A percentile compares a stretch with the other conserved stretches of the same genome.
These are phyloP conservation scores for Conops quadrifasciatus DNA, from an alignment of 2,888 invertebrate species.

Conservation along the genomic window DNA sequence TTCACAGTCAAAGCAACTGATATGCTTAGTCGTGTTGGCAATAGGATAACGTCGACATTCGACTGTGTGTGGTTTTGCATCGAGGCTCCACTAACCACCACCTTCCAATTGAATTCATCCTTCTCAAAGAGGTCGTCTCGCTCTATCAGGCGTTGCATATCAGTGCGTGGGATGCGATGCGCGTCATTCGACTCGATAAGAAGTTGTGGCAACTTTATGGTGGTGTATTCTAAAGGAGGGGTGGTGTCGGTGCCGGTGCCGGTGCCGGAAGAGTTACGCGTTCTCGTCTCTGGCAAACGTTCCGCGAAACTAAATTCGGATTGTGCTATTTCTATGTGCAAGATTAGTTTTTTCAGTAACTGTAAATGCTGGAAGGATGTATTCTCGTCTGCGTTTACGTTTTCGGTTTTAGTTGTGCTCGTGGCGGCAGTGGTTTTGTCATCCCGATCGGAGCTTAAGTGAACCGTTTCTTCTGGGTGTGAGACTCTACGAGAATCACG, in stretches of 20 bases:
- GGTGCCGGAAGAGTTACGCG: conserved; percentile 26
- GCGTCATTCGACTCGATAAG: conserved; percentile 52
- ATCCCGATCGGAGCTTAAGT: conserved; percentile 63
- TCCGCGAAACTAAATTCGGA: conserved; percentile 49
- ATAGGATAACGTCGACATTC: conserved; percentile 57
- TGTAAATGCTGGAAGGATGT: neutral
- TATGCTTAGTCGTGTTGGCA: conserved; percentile 57
- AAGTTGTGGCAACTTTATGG: conserved; percentile 51
- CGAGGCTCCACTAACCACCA: conserved; percentile 50
- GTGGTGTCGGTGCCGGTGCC: neutral
- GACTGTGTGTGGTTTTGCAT: conserved; percentile 44
- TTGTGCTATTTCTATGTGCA: conserved; percentile 52
- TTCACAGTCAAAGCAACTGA: conserved; percentile 57
- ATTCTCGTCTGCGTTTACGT: conserved; percentile 3
- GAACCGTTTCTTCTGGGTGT: conserved; percentile 62
- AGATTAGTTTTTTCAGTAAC: neutral
- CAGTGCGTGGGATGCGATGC: conserved; percentile 53
- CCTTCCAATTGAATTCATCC: conserved; percentile 56
- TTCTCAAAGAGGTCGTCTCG: conserved; percentile 33
- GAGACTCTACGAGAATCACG: conserved; percentile 51
- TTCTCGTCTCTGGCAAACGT: conserved; percentile 37
- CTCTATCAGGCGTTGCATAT: conserved; percentile 48
- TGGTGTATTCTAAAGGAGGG: conserved; percentile 45
- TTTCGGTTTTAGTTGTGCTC: conserved; percentile 18
- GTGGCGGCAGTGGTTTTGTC: conserved; percentile 47